Conservation (phyloP, 1,140 invertebrate genomes). For the Halesus radiatus region DNA sequence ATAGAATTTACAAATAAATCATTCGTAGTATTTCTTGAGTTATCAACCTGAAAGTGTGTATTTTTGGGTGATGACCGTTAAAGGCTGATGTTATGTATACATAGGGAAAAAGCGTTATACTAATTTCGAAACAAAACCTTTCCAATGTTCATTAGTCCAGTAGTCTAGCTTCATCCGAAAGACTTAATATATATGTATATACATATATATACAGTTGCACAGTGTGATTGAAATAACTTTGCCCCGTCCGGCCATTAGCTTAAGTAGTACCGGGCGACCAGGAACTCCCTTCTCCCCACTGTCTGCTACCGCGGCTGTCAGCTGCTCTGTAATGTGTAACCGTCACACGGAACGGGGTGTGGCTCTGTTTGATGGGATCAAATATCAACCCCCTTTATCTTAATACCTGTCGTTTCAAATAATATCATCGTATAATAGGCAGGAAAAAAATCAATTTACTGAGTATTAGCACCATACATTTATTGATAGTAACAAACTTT, state of each 20-base stretch:
- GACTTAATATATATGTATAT: background rate
- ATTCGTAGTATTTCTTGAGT: too few species aligned
- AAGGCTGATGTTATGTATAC: too few species aligned
- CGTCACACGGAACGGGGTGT: background rate
- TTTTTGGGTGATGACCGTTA: too few species aligned
- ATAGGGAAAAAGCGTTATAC: too few species aligned
- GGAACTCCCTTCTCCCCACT: background rate
- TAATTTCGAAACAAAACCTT: too few species aligned
- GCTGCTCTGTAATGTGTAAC: background rate
- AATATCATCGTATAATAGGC: background rate
- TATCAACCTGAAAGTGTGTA: too few species aligned
- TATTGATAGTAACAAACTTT: too few species aligned
- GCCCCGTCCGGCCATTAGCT: background rate
- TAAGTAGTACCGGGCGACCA: background rate
- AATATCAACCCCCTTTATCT: conserved; percentile 35
- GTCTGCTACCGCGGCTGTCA: background rate
- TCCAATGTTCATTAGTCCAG: too few species aligned
- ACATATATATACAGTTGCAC: background rate
- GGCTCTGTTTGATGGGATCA: conserved; percentile 28
- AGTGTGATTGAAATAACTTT: conserved; percentile 11
- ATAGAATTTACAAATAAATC: too few species aligned
- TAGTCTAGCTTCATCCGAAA: background rate
- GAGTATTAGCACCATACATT: too few species aligned
- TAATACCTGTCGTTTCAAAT: conserved; percentile 20
- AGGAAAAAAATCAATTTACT: too few species aligned